Conservation (phyloP, 2,113 vertebrate species). For the Acinonyx jubatus region DNA sequence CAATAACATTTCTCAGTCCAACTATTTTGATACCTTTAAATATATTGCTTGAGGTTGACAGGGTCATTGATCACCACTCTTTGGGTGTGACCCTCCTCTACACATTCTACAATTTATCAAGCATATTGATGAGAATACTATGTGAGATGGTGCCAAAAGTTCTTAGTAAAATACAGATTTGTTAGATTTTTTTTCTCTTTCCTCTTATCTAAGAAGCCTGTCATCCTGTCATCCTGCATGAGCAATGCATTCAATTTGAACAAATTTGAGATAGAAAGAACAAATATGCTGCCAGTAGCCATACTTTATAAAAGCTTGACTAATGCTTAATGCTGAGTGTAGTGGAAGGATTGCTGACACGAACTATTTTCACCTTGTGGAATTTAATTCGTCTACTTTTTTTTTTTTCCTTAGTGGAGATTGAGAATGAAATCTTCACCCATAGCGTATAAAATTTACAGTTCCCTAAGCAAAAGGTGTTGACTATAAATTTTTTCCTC, state of each 20-base stretch:
- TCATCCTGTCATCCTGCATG: constrained; percentile 71
- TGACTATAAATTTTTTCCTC: constrained; percentile 48
- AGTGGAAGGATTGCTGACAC: constrained; percentile 38
- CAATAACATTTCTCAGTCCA: not conserved
- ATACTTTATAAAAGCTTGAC: constrained; percentile 68
- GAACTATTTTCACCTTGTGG: constrained; percentile 32
- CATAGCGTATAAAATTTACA: not conserved
- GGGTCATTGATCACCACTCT: constrained; percentile 21
- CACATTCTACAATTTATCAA: constrained; percentile 50
- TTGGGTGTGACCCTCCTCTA: constrained; percentile 17
- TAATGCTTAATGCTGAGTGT: constrained; percentile 31
- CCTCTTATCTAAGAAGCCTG: constrained; percentile 61
- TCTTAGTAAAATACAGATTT: constrained; percentile 61
- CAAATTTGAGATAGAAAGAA: constrained; percentile 77
- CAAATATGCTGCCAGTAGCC: constrained; percentile 78
- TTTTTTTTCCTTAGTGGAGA: not conserved
- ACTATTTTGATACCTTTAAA: constrained; percentile 43
- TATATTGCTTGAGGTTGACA: constrained; percentile 45
- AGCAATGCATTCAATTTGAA: constrained; percentile 82
- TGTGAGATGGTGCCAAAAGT: constrained; percentile 17
- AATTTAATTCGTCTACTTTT: constrained; percentile 50
- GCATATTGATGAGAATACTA: constrained; percentile 41
- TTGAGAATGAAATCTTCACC: constrained; percentile 17
- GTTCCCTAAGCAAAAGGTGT: constrained; percentile 33
- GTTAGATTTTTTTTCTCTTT: constrained; percentile 35